Percentiles rank a stretch among this genome's conserved stretches.
Evolutionary conservation across 2,113 vertebrate species (phyloP).

Genomic region (Phrynocephalus versicolor): DNA sequence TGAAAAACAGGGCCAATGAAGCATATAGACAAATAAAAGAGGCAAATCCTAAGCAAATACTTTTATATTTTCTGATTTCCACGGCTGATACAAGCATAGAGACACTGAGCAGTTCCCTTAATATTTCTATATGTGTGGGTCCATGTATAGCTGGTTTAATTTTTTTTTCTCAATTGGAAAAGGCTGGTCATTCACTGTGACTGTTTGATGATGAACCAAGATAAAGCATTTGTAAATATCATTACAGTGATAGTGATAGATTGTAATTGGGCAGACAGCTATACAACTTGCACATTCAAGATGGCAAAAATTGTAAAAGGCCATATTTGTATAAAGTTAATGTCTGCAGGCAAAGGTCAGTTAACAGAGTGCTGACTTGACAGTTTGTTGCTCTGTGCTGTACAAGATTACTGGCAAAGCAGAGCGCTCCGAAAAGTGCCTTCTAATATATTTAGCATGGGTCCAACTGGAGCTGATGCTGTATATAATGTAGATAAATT

Average conservation of each 20-base stretch:
- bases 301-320: neutral
- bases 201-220: neutral
- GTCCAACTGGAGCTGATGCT: slow-evolving; percentile 1
- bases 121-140: neutral
- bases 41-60: neutral
- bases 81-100: neutral
- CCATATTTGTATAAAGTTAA: neutral
- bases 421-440: neutral
- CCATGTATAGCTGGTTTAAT: neutral
- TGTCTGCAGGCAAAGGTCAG: neutral
- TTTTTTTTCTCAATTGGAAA: neutral
- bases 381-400: neutral
- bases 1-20: neutral
- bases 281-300: neutral
- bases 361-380: neutral
- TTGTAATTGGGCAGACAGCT: neutral
- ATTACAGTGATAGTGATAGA: neutral
- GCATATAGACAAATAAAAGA: neutral
- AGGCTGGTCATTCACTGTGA: neutral
- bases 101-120: neutral
- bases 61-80: neutral
- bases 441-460: slow-evolving; percentile 27
- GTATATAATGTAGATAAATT: slow-evolving; percentile 18
- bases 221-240: neutral
- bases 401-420: neutral